Percentiles rank a stretch among this genome's conserved stretches.
Conservation (phyloP, 2,888 invertebrate genomes). For the Eilema depressum region DNA sequence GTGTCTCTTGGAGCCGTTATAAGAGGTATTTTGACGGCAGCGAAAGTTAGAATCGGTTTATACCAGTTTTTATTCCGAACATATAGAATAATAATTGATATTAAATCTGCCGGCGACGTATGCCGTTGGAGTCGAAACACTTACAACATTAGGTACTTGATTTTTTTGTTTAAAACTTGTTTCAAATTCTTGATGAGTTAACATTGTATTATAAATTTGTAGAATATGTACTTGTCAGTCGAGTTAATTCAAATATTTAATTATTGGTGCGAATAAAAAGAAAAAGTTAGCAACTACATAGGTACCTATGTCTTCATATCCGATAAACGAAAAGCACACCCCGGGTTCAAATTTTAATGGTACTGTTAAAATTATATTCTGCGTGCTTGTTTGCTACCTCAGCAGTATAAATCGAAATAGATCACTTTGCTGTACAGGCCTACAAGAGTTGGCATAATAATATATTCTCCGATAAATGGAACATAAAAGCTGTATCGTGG, state of each 20-base stretch:
- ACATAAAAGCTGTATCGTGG: too few relatives aligned
- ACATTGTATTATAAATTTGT: conserved; percentile 30
- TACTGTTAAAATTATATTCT: neutral
- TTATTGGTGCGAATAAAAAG: neutral
- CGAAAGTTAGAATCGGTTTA: conserved; percentile 80
- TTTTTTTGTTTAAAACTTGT: conserved; percentile 34
- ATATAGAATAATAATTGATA: conserved; percentile 55
- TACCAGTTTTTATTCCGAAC: conserved; percentile 67
- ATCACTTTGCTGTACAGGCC: neutral
- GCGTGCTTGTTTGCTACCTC: neutral
- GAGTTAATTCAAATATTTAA: neutral
- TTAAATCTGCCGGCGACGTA: conserved; percentile 45
- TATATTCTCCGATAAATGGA: too few relatives aligned
- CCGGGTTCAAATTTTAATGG: neutral
- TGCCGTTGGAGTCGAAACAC: conserved; percentile 38
- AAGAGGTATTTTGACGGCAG: conserved; percentile 73
- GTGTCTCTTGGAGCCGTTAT: conserved; percentile 82
- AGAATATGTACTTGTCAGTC: neutral
- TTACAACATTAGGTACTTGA: conserved; percentile 39
- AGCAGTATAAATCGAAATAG: too few relatives aligned
- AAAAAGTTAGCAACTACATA: too few relatives aligned
- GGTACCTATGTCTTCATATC: too few relatives aligned
- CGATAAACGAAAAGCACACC: too few relatives aligned
- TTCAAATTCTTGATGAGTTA: conserved; percentile 32
- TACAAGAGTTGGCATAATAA: neutral